Base-by-base conservation (phyloP, 1,140 invertebrate species). In the Drosophila bipectinata region DNA sequence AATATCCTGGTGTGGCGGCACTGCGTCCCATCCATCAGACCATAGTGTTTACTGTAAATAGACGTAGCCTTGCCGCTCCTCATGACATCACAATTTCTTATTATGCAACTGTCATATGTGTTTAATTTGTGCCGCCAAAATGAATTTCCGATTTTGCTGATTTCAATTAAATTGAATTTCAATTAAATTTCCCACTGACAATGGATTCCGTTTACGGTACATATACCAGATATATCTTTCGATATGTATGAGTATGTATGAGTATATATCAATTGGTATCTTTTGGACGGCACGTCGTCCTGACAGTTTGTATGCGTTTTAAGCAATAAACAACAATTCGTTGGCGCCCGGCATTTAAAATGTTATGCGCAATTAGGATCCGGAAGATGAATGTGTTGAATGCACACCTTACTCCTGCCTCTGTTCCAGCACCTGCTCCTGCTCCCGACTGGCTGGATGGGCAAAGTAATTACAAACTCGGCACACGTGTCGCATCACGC, bases 101-200 rank as follows among this genome's bases (percentile, higher is more conserved):
- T 78, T 87, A 77, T 81, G 68, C 73, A 60, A 53, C 81, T 68
- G 80, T 84, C 80, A 84, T 69, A 77, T 68, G 79, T 79, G 71
- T 83, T 83, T 76, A 79, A 83, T 83, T 83, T 84, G 79, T 82
- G 74, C 63, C 58, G 61, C 49, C 56, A 61, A 73, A 77, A 81
- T 49, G 79, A 72, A 77, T 79, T 67, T 76, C 49, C 61, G 56
- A 75, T 72, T 68, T 68, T 72, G 69, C 63, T 69, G 78, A 81
- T 74, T 87, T 85, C 78, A 85, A 87, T 85, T 85, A 87, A 68
- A 75, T 81, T 81, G 74, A 53, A 87, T 87, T 87, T 85, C 69
- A 85, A 85, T 87, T 85, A 57, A 85, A 85, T 77, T 80, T 48
- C 58, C 26, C 21, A 37, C 28, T 28, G 21, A 48, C 67, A 53